These are phyloP conservation scores for Chymomyza amoena DNA, from an alignment of 2,888 invertebrate genomes.

Conservation along the genomic window DNA sequence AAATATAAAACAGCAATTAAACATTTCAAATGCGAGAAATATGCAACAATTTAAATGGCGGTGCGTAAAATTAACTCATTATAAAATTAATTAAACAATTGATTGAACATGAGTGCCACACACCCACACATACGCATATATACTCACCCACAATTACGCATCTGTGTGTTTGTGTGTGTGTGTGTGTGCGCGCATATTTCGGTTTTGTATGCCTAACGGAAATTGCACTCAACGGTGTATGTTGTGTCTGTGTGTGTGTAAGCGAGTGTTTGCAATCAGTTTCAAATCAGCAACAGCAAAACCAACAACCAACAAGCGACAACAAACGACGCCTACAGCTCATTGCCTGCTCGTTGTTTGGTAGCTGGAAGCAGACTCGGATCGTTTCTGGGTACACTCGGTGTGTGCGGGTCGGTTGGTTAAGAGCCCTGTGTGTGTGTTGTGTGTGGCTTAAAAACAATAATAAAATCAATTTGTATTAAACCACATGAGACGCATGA, in stretches of 20 bases:
- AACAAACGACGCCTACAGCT: conserved; percentile 39
- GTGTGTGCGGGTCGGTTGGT: not conserved
- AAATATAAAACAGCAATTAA: not conserved
- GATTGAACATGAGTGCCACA: conserved; percentile 40
- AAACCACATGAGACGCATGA: conserved; percentile 70
- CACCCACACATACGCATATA: conserved; percentile 18
- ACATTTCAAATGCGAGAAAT: conserved; percentile 1
- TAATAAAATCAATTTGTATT: conserved; percentile 75
- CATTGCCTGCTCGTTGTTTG: not conserved
- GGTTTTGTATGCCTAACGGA: conserved; percentile 39
- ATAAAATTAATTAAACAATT: conserved; percentile 75
- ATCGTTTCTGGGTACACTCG: not conserved
- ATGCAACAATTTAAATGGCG: conserved; percentile 41
- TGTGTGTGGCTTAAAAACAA: conserved; percentile 33
- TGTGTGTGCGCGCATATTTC: not conserved
- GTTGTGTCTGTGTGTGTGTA: conserved; percentile 4
- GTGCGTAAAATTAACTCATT: conserved; percentile 72
- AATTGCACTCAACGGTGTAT: conserved; percentile 52
- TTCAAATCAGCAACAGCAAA: conserved; percentile 64
- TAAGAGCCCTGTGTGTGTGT: no score
- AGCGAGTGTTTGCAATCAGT: conserved; percentile 62
- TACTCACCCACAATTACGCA: not conserved
- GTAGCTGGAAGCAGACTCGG: not conserved
- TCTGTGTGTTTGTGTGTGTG: not conserved
- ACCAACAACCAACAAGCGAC: conserved; percentile 30